A percentile compares a stretch with the other conserved stretches of the same genome.
Conservation (phyloP, 2,888 invertebrate genomes). For the Drosophila mulleri region DNA sequence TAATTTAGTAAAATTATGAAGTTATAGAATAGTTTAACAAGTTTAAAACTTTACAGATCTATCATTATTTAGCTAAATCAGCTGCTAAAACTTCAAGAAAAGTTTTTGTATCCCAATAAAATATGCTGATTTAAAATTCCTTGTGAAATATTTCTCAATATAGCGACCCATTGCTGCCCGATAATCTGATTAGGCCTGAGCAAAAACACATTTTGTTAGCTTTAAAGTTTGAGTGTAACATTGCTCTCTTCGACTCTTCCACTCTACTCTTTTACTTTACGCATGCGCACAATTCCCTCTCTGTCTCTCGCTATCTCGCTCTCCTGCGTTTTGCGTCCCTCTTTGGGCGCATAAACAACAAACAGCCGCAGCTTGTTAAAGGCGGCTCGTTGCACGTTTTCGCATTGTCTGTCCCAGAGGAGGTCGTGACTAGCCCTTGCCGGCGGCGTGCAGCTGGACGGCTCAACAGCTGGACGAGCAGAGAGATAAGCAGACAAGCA, state of each 20-base stretch:
- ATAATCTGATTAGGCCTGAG: neutral
- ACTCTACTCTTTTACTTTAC: neutral
- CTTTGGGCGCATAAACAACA: slow-evolving; percentile 49
- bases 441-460: slow-evolving; percentile 53
- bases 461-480: slow-evolving; percentile 58
- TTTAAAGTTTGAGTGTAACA: neutral
- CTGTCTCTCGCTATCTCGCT: neutral
- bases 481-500: slow-evolving; percentile 44
- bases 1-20: too few species aligned
- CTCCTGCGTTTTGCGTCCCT: neutral
- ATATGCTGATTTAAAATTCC: neutral
- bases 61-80: too few species aligned
- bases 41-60: too few species aligned
- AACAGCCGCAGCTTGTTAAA: slow-evolving; percentile 26
- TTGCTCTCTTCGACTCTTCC: slow-evolving; percentile 19
- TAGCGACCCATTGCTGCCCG: neutral
- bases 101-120: too few species aligned
- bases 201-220: neutral
- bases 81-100: neutral
- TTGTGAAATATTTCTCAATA: neutral
- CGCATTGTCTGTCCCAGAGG: slow-evolving; percentile 39
- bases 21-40: too few species aligned
- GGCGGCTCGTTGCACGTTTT: slow-evolving; percentile 55
- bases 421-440: slow-evolving; percentile 63
- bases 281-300: slow-evolving; percentile 24